Percentiles rank a stretch among this genome's conserved stretches.
Evolutionary conservation across 2,888 invertebrate species (phyloP).

Genomic region (Pollenia griseotomentosa): DNA sequence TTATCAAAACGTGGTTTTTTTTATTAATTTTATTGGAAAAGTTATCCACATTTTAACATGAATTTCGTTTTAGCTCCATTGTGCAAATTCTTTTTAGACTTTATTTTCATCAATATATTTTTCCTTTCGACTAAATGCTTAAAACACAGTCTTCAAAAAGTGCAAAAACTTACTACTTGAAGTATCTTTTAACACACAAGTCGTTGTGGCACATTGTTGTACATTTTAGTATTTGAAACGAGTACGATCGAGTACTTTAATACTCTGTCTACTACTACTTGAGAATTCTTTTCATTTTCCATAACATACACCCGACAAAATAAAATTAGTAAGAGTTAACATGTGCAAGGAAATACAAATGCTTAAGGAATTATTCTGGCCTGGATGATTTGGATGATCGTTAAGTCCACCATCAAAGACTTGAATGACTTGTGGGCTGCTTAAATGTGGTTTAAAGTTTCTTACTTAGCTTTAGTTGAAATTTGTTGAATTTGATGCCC

Average conservation of each 20-base stretch:
- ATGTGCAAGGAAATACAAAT: no score
- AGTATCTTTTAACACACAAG: slow-evolving; percentile 66
- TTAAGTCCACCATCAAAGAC: no score
- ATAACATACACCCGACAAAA: slow-evolving; percentile 44
- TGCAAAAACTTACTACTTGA: slow-evolving; percentile 52
- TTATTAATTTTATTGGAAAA: no score
- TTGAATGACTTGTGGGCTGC: no score
- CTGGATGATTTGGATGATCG: no score
- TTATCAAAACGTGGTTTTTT: no score
- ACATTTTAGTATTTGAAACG: slow-evolving; percentile 64
- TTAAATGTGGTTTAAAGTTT: no score
- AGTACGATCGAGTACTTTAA: slow-evolving; percentile 62
- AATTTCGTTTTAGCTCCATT: slow-evolving; percentile 9
- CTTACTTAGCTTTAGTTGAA: no score
- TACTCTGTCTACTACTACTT: slow-evolving; percentile 54
- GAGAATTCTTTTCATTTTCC: slow-evolving; percentile 58
- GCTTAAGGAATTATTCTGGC: no score
- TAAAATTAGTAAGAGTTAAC: neutral
- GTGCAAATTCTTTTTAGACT: slow-evolving; percentile 56
- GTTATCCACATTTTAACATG: no score
- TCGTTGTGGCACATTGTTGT: slow-evolving; percentile 65
- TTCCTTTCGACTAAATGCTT: slow-evolving; percentile 54
- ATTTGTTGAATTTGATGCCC: no score
- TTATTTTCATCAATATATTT: slow-evolving; percentile 54
- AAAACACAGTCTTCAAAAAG: slow-evolving; percentile 46